phyloP scores from a whole-genome alignment of 2,888 invertebrate species.

The Dasysyrphus tricinctus region DNA sequence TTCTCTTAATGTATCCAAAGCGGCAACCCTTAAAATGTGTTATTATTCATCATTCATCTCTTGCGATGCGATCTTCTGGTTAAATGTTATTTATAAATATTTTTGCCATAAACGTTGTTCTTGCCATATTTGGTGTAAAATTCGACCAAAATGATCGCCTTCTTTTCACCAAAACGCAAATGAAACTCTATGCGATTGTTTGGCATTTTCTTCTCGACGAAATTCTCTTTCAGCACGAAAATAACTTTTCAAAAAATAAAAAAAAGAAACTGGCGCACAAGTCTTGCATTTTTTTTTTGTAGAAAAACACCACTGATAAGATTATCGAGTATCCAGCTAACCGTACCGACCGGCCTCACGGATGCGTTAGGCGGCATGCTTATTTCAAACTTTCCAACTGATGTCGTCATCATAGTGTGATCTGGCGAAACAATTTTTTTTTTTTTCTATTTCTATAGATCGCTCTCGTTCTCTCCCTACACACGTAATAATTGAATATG shows the following conservation, averaged over 20 bases:
- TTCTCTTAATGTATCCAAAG: background rate
- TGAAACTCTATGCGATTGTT: conserved; percentile 58
- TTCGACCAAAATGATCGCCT: conserved; percentile 29
- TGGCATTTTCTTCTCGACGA: conserved; percentile 15
- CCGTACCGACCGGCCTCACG: conserved; percentile 40
- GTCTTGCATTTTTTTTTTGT: conserved; percentile 29
- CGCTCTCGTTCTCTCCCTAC: background rate
- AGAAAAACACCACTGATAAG: conserved; percentile 59
- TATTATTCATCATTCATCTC: conserved; percentile 35
- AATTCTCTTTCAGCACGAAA: conserved; percentile 56
- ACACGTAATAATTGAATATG: conserved; percentile 60
- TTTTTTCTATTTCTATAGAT: conserved; percentile 19
- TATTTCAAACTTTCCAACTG: conserved; percentile 16
- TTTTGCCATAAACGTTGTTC: conserved; percentile 60
- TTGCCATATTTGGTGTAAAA: conserved; percentile 70
- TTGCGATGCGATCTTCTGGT: conserved; percentile 24
- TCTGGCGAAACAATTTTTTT: conserved; percentile 19
- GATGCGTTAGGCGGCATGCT: conserved; percentile 26
- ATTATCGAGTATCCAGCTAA: conserved; percentile 45
- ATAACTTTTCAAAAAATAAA: conserved; percentile 35
- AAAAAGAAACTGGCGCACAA: conserved; percentile 51
- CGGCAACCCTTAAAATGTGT: conserved; percentile 35
- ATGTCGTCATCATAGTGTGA: conserved; percentile 52
- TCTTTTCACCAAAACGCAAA: conserved; percentile 16
- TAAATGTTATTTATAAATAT: conserved; percentile 64